Evolutionary conservation across 2,888 invertebrate genomes (phyloP), one percentile per base, ranked within the genome.

Genomic region (Drosophila picticornis): DNA sequence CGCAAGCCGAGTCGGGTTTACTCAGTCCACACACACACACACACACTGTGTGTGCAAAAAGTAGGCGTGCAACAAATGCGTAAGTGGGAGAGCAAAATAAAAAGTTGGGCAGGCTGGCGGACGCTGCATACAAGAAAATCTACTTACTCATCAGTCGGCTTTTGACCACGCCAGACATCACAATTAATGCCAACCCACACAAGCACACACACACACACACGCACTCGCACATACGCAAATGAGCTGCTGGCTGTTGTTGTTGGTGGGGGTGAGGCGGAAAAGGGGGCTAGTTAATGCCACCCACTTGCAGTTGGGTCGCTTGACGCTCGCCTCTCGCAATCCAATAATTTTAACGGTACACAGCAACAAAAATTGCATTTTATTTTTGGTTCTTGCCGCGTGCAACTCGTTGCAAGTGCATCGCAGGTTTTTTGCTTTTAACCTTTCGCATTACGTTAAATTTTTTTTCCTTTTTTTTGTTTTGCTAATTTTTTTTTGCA

Each of bases 321-420:
- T 52, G 46, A 67, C 70, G 75, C 73, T 70, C 67, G 74, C 66
- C 55, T 16, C 68, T 13, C 71, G 81, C 72, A 74, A 66, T 59
- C 77, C 80, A 88, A 83, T 86, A 90, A 86, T 90, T 89, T 87
- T 73, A 78, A 78, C 79, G 64, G 72, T 76, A 68, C 67, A 83
- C 89, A 69, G 82, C 87, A 89, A 88, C 81, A 84, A 84, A 88
- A 90, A 87, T 91, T 90, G 79, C 87, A 88, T 88, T 88, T 88
- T 90, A 91, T 88, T 90, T 90, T 90, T 76, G 85, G 87, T 75
- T 74, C 75, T 83, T 75, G 72, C 62, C 68, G 72, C 68, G 55
- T 70, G 72, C 50, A 71, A 66, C 62, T 59, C 77, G 67, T 65
- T 71, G 66, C 58, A 7, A 57, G 57, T 67, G 59, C 46, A 63